Base-by-base conservation (phyloP, 2,113 vertebrate genomes). In the Macaca mulatta region DNA sequence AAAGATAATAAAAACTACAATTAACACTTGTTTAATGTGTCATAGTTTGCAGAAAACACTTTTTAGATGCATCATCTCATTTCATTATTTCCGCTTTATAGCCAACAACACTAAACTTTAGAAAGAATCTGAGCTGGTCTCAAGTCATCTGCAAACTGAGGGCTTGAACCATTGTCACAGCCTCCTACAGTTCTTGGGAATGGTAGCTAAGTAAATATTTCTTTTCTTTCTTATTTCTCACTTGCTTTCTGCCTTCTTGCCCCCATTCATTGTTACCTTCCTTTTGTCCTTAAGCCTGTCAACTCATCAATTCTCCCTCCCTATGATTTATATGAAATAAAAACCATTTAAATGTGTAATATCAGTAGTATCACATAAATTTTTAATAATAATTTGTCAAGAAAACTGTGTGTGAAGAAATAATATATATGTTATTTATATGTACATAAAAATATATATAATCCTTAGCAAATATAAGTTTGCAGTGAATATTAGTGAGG, bases 201-300 rank as follows among this genome's bases (percentile, higher is more conserved):
- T 50, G n/a, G 89, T 70, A 91, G n/a, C 89, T 94, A 82, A 93
- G 93, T 90, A 96, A 92, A 96, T 64, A 95, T 27, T 94, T 89
- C 94, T 94, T 97, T 97, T 91, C 85, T 43, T 93, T 93, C 89
- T 95, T 20, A 55, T 91, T 96, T 94, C 48, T 90, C 35, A 27
- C 40, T 94, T 61, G 40, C 6, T 74, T 83, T 88, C 78, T 95
- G 45, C 78, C 30, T 93, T 70, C 18, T 45, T 94, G 84, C 70
- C 87, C 90, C 92, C 50, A 80, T 6, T 64, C 3, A 32, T 83
- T 87, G 48, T 95, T 92, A 1, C 14, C 45, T 92, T 95, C 55
- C 22, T 91, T 91, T 89, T 82, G 89, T 96, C 27, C 92, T 86
- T 87, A 80, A 96, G 35, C 40, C 4, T 55, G n/a, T 91, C 45